Evolutionary conservation across 2,113 vertebrate species (phyloP), one percentile per base, ranked within the genome.

Genomic region (Sphyrna mokarran): DNA sequence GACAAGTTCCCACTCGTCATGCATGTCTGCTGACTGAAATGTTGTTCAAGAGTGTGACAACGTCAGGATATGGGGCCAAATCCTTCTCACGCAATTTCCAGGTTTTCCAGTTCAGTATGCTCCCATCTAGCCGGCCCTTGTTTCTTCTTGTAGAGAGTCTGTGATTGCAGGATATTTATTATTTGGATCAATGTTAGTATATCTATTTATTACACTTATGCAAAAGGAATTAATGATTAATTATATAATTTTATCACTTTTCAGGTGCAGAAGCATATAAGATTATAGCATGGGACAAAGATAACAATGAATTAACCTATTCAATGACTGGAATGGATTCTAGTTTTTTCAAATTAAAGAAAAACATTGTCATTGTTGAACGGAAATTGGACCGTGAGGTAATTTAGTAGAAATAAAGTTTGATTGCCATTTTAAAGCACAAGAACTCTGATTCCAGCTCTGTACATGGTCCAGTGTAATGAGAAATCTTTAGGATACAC

Each of bases 341-440:
- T 0, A 1, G 0, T 13, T 97, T 95, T 96, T 99, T 99, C 72
- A 6, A 0, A 0, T 96, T 97, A 10, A 22, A 61, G 0, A 0
- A 0, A 0, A 0, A 0, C 3, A 0, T 0, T 0, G 98, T 98
- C 70, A 95, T 0, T 0, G 78, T 98, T 37, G 33, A 0, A 0
- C 72, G 0, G 1, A 0, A 0, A 0, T 97, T 99, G 54, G 97
- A 99, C 96, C 97, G 96, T 93, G 98, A 98, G 97, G 98, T 98
- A 97, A 96, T 87, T 29, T 95, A 61, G 58, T 20, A 93, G 18
- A 37, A 93, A 68, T 93, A 1, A 20, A 63, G 14, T 22, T 93
- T 37, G 29, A 66, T n/a, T 26, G 48, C 48, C 16, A 22, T 66
- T 91, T 0, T 91, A 91, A 91, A 91, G 18, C 14, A 37, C 33